A percentile compares a stretch with the other conserved stretches of the same genome.
These are phyloP conservation scores for Uropsilus gracilis DNA, from an alignment of 2,113 vertebrate species.

Conservation along the genomic window DNA sequence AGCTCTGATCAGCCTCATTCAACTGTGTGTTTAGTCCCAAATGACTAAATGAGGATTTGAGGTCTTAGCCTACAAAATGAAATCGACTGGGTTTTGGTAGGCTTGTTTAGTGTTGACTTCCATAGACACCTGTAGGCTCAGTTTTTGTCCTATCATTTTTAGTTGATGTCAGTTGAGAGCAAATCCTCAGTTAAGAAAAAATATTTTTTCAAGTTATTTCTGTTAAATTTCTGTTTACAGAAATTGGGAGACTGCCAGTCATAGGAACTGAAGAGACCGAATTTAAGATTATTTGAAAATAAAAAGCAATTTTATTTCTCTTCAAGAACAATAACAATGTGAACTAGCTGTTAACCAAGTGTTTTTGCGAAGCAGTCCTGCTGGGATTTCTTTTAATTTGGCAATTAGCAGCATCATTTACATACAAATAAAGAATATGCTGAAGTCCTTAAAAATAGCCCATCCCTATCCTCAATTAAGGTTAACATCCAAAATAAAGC, in stretches of 20 bases:
- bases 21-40: background rate
- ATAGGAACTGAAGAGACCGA: background rate
- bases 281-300: conserved; percentile 71
- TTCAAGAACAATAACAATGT: conserved; percentile 48
- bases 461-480: background rate
- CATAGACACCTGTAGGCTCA: background rate
- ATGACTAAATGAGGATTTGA: background rate
- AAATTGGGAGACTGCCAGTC: background rate
- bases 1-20: background rate
- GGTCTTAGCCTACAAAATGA: background rate
- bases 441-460: conserved; percentile 34
- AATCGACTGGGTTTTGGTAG: background rate
- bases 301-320: conserved; percentile 52
- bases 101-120: background rate
- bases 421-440: conserved; percentile 47
- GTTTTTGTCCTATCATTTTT: background rate
- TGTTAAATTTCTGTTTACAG: conserved; percentile 3
- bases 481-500: background rate
- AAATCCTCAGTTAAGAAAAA: background rate
- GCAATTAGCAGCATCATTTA: conserved; percentile 54
- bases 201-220: too few relatives aligned
- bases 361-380: conserved; percentile 57
- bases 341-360: conserved; percentile 68
- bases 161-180: background rate
- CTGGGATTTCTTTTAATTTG: conserved; percentile 65